These are phyloP conservation scores for Scaptomyza flava DNA, from an alignment of 2,888 invertebrate species.

Conservation along the genomic window DNA sequence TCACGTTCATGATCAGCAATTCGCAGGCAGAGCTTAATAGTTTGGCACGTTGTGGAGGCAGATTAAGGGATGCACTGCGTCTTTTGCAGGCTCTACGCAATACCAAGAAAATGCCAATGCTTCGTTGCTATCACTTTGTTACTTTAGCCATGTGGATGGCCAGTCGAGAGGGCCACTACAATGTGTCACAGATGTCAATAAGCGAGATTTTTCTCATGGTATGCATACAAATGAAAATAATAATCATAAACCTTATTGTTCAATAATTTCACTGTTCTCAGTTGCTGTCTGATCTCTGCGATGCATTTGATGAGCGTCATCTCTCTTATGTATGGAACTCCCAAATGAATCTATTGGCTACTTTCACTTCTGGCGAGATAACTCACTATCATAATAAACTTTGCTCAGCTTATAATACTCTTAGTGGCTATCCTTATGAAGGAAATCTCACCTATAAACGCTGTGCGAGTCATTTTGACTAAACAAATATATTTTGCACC, in stretches of 20 bases:
- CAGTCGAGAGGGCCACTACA: neutral
- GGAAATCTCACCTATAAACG: conserved; percentile 10
- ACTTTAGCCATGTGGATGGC: conserved; percentile 30
- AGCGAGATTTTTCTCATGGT: conserved; percentile 25
- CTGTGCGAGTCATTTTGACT: conserved; percentile 25
- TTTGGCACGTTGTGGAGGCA: conserved; percentile 24
- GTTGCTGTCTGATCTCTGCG: conserved; percentile 50
- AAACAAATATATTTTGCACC: too few relatives aligned
- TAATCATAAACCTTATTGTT: neutral
- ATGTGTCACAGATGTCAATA: neutral
- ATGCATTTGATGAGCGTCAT: conserved; percentile 25
- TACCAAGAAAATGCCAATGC: conserved; percentile 23
- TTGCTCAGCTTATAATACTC: neutral
- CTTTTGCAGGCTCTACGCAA: conserved; percentile 42
- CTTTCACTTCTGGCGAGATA: neutral
- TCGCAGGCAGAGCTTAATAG: conserved; percentile 28
- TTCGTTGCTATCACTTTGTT: conserved; percentile 41
- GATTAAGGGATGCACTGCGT: conserved; percentile 40
- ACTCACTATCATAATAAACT: conserved; percentile 14
- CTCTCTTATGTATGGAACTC: conserved; percentile 51
- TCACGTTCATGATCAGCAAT: conserved; percentile 47
- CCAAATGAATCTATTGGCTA: conserved; percentile 38
- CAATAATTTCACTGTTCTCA: conserved; percentile 6
- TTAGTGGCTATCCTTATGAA: conserved; percentile 15
- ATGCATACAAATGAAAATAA: neutral